Conservation (phyloP, 2,113 vertebrate species). For the Limanda limanda region DNA sequence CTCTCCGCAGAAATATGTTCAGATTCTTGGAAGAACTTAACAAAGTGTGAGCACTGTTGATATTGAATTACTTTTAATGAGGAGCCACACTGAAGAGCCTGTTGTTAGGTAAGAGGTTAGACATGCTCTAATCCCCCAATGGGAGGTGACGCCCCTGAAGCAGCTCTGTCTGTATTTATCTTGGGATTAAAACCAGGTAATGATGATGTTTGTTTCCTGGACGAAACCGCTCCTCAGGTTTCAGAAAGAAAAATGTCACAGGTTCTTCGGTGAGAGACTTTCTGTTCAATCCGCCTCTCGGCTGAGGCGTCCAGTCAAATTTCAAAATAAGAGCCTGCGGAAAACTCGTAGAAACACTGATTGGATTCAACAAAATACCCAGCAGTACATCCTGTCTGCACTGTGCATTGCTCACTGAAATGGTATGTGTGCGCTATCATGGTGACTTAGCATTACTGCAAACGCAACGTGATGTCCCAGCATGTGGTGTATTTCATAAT, state of each 20-base stretch:
- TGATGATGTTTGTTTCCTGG: conserved; percentile 16
- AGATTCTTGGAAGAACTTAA: conserved; percentile 10
- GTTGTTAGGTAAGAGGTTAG: conserved; percentile 71
- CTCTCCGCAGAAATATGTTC: conserved; percentile 9
- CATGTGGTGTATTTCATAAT: conserved; percentile 9
- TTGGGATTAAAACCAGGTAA: conserved; percentile 51
- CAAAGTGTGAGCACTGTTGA: conserved; percentile 44
- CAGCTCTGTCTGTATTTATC: conserved; percentile 46
- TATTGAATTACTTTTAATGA: conserved; percentile 70
- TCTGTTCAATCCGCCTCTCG: neutral
- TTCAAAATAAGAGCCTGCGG: conserved; percentile 3
- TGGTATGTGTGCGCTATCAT: conserved; percentile 40
- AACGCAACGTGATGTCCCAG: conserved; percentile 23
- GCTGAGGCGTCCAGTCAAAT: neutral
- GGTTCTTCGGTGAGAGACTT: neutral
- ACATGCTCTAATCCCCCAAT: conserved; percentile 42
- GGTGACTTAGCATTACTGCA: conserved; percentile 33
- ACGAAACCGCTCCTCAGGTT: conserved; percentile 30
- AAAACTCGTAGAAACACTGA: conserved; percentile 5
- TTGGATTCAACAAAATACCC: neutral
- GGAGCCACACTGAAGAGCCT: conserved; percentile 53
- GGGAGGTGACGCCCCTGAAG: conserved; percentile 52
- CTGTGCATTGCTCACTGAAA: neutral
- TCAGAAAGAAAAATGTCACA: conserved; percentile 9
- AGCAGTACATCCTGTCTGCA: neutral